phyloP scores from a whole-genome alignment of 1,140 invertebrate species.

The Ladona fulva region DNA sequence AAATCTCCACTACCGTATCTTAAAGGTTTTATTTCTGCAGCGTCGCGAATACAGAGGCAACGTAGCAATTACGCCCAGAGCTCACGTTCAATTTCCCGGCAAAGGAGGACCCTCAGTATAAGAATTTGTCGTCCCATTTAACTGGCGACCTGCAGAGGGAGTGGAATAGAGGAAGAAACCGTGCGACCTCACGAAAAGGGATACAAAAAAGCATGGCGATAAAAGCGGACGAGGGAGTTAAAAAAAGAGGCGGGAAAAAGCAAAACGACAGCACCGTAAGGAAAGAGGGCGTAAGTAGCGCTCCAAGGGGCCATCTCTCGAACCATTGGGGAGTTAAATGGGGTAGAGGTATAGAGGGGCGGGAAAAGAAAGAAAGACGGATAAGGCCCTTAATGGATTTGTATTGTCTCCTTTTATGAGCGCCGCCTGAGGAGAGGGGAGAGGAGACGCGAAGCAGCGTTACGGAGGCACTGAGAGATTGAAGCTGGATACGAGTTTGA shows the following conservation, averaged over 20 bases:
- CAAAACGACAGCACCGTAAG: too few species aligned
- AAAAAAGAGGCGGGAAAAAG: neutral
- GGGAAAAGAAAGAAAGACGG: neutral
- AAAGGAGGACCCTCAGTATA: neutral
- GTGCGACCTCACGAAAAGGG: neutral
- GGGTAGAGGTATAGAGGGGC: too few species aligned
- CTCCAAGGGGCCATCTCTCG: too few species aligned
- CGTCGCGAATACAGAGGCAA: too few species aligned
- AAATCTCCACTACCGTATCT: too few species aligned
- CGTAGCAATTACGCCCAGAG: too few species aligned
- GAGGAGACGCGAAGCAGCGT: neutral
- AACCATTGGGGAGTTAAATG: too few species aligned
- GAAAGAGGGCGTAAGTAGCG: too few species aligned
- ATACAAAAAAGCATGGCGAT: neutral
- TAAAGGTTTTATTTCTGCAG: too few species aligned
- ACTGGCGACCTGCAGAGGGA: neutral
- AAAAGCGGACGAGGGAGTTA: neutral
- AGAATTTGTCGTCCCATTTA: neutral
- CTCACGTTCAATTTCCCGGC: too few species aligned
- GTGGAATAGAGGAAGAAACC: neutral
- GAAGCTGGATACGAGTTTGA: neutral
- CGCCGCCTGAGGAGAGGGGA: neutral
- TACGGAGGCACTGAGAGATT: neutral
- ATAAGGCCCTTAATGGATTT: neutral
- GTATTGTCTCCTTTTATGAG: constrained; percentile 6